Percentiles rank a stretch among this genome's conserved stretches.
Evolutionary conservation across 2,113 vertebrate genomes (phyloP).

Genomic region (Isurus oxyrinchus): DNA sequence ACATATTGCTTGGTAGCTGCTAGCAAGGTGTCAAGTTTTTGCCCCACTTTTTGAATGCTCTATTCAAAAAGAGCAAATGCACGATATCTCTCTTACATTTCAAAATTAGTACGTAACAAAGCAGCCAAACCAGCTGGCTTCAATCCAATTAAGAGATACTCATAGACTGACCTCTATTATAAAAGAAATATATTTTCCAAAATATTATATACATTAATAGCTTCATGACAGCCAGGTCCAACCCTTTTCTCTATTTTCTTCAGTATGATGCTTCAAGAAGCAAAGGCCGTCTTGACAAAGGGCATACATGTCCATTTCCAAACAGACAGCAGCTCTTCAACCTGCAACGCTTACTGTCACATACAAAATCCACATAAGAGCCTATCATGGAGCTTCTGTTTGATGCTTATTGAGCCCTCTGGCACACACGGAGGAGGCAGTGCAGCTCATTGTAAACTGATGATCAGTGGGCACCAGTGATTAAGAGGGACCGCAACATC

Average conservation of each 20-base stretch:
- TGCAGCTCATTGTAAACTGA: not conserved
- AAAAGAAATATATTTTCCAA: no score
- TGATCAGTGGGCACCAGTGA: slow-evolving; percentile 5
- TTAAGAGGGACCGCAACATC: not conserved
- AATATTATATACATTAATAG: no score
- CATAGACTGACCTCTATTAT: no score
- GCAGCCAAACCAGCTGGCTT: no score
- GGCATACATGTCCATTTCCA: not conserved
- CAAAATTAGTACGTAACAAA: no score
- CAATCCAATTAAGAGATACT: no score
- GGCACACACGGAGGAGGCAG: no score
- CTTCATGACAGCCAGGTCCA: not conserved
- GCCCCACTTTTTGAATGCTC: no score
- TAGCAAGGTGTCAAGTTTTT: no score
- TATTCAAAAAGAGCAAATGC: no score
- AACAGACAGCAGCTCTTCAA: not conserved
- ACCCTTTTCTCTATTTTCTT: not conserved
- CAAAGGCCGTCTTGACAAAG: not conserved
- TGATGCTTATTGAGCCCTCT: not conserved
- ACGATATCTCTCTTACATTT: no score
- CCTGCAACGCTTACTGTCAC: not conserved
- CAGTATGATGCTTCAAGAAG: not conserved
- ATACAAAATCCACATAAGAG: not conserved
- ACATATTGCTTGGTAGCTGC: no score
- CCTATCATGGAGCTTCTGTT: not conserved